A percentile compares a stretch with the other conserved stretches of the same genome.
Conservation (phyloP, 92 coral and sea anemone genomes). For the Actinostola sp. region DNA sequence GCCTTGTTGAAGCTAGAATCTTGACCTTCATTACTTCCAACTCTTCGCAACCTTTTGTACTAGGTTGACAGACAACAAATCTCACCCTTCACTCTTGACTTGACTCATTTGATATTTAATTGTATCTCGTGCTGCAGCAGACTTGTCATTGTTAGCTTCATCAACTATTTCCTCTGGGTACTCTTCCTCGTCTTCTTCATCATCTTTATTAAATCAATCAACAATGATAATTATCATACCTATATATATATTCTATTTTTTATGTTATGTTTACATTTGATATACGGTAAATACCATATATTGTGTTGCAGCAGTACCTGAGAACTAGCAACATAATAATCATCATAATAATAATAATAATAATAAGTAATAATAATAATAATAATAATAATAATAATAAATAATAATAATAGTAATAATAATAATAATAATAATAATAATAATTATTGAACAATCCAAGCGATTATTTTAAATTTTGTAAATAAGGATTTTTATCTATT, state of each 20-base stretch:
- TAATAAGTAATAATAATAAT: too few species aligned
- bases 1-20: too few species aligned
- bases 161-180: slow-evolving; percentile 41
- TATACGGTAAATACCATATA: too few species aligned
- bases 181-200: slow-evolving; percentile 70
- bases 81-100: slow-evolving; percentile 22
- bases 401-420: too few species aligned
- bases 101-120: slow-evolving; percentile 29
- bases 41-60: not conserved
- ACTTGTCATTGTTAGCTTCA: slow-evolving; percentile 1
- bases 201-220: slow-evolving; percentile 18
- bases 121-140: slow-evolving; percentile 18
- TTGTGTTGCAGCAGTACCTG: not conserved
- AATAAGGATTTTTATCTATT: too few species aligned
- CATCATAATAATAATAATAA: not conserved
- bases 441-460: too few species aligned
- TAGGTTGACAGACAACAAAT: not conserved
- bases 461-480: too few species aligned
- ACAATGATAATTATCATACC: not conserved
- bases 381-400: not conserved
- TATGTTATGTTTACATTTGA: too few species aligned
- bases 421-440: too few species aligned
- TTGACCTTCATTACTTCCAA: too few species aligned
- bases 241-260: too few species aligned
- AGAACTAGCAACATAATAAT: not conserved